Evolutionary conservation across 2,888 invertebrate genomes (phyloP).

Genomic region (Microctonus hyperodae): DNA sequence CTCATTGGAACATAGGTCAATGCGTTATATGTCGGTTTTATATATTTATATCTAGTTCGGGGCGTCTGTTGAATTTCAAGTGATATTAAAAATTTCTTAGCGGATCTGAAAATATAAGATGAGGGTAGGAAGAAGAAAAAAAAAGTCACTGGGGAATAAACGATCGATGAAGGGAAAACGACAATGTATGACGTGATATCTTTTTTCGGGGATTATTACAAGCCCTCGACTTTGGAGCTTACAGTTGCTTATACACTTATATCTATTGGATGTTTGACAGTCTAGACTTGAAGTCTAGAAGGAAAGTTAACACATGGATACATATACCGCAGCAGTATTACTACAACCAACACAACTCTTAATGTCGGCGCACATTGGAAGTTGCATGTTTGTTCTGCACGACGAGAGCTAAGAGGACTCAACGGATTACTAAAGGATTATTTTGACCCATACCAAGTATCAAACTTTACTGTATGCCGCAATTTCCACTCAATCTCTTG

Average conservation of each 20-base stretch:
- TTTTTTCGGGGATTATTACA: not conserved
- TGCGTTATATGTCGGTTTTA: not conserved
- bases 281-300: slow-evolving; percentile 4
- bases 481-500: not conserved
- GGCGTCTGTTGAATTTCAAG: slow-evolving; percentile 10
- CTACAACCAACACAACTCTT: not conserved
- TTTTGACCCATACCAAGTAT: slow-evolving; percentile 2
- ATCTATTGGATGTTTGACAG: not conserved
- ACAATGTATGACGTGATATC: not conserved
- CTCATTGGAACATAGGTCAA: slow-evolving; percentile 12
- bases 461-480: not conserved
- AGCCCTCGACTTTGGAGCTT: not conserved
- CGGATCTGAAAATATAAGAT: not conserved
- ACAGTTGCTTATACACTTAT: not conserved
- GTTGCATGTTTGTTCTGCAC: slow-evolving; percentile 16
- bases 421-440: slow-evolving; percentile 16
- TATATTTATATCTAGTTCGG: not conserved
- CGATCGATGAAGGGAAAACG: not conserved
- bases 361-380: slow-evolving; percentile 2
- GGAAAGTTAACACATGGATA: slow-evolving; percentile 12
- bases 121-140: not conserved
- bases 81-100: not conserved
- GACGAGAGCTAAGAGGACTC: slow-evolving; percentile 3
- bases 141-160: not conserved
- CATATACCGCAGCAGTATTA: not conserved